Evolutionary conservation across 2,797 vertebrate species (phyloP).

Genomic region (Cheirogaleus major): DNA sequence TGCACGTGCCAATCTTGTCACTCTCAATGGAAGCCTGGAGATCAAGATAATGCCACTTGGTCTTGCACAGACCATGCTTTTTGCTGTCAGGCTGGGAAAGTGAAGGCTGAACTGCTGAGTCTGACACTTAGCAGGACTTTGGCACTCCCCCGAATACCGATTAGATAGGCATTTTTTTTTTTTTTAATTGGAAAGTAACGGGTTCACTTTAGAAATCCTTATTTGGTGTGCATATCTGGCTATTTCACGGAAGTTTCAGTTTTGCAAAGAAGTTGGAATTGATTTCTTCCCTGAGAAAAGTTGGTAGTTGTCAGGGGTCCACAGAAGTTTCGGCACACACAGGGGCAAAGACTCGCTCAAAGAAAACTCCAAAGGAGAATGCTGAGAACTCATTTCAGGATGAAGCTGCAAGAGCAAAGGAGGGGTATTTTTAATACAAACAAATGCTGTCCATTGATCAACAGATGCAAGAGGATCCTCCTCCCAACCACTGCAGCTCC

Average conservation of each 20-base stretch:
- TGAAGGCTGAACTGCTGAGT: background rate
- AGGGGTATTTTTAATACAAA: background rate
- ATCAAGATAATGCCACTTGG: slow-evolving; percentile 56
- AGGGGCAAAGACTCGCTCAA: background rate
- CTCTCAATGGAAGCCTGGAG: background rate
- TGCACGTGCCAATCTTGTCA: background rate
- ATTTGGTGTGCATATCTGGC: background rate
- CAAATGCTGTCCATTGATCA: background rate
- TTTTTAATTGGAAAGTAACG: background rate
- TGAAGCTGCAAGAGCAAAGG: background rate
- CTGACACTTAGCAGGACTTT: slow-evolving; percentile 8
- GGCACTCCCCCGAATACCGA: slow-evolving; percentile 14
- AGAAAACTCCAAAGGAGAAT: background rate
- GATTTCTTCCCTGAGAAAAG: background rate
- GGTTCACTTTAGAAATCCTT: background rate
- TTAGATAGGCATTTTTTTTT: background rate
- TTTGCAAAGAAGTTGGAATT: background rate
- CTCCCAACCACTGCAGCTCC: background rate
- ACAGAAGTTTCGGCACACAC: background rate
- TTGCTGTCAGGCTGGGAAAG: slow-evolving; percentile 48
- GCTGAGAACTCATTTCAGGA: background rate
- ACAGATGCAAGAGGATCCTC: background rate
- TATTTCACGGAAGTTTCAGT: background rate
- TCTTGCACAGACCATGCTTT: background rate
- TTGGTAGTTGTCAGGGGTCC: background rate